phyloP scores from a whole-genome alignment of 2,888 invertebrate genomes.

The Drosophila meridiana region DNA sequence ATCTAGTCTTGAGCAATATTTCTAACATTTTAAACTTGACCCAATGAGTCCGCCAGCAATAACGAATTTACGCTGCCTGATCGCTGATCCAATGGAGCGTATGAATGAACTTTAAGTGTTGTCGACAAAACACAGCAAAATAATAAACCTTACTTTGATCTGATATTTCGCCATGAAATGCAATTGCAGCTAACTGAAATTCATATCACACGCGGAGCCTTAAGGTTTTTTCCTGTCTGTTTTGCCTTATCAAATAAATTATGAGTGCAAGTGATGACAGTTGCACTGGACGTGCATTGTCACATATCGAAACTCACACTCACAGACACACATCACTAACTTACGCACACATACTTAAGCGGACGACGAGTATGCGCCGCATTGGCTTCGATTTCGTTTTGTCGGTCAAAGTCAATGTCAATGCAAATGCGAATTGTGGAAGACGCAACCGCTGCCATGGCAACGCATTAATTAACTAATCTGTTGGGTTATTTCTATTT shows the following conservation, averaged over 20 bases:
- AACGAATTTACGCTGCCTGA: slow-evolving; percentile 28
- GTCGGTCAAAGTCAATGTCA: slow-evolving; percentile 83
- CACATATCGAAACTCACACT: neutral
- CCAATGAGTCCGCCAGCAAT: slow-evolving; percentile 54
- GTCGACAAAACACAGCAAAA: neutral
- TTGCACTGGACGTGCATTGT: neutral
- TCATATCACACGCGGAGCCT: slow-evolving; percentile 14
- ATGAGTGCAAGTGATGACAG: slow-evolving; percentile 15
- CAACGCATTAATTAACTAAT: slow-evolving; percentile 46
- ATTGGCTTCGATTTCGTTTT: slow-evolving; percentile 70
- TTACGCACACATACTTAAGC: neutral
- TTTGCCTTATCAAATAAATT: slow-evolving; percentile 4
- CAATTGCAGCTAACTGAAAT: neutral
- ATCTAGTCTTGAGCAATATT: slow-evolving; percentile 69
- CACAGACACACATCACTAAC: neutral
- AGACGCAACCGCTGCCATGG: slow-evolving; percentile 33
- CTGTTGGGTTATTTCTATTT: slow-evolving; percentile 14
- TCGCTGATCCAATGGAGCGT: slow-evolving; percentile 32
- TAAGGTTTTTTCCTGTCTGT: slow-evolving; percentile 8
- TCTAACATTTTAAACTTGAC: slow-evolving; percentile 69
- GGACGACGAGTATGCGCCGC: slow-evolving; percentile 55
- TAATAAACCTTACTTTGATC: neutral
- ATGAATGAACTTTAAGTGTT: slow-evolving; percentile 9
- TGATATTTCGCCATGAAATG: slow-evolving; percentile 10
- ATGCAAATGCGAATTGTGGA: slow-evolving; percentile 69